Base-by-base conservation (phyloP, 2,888 invertebrate species). In the Magallana nippona region DNA sequence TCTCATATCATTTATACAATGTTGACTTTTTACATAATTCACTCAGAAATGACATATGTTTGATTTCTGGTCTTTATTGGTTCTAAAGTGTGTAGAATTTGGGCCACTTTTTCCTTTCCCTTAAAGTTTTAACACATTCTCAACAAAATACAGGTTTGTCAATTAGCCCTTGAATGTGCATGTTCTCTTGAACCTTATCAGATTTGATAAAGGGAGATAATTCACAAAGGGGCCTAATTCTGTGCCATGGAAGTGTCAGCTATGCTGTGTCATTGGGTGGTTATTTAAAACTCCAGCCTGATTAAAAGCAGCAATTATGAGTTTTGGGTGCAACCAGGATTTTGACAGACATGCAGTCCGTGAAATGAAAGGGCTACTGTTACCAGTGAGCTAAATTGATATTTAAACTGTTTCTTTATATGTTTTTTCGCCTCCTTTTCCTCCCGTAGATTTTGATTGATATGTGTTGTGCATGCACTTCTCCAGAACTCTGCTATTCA, bases 281-380 rank as follows among this genome's bases (percentile, higher is more conserved):
- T 71, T 71, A 71, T 71, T 71, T 71, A 71, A 71, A 71, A 71
- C 71, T 71, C 71, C 13, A 27, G 32, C 32, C 71, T 71, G 71
- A 71, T 71, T 71, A 22, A 32, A 27, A 17, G 32, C 15, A 27
- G 71, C 71, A 71, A 27, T 27, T 71, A 71, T 11, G 19, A 15
- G 71, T 32, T 27, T 71, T 22, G 27, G 71, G 8, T 44, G 44
- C 44, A 44, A 44, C 8, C 44, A 44, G 8, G 44, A 44, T 71
- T 71, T 71, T 71, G 71, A 71, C 71, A 71, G 71, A 71, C 71
- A 71, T 71, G 71, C 71, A 71, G 71, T 60, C 32, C 15, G 15
- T 71, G 71, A 71, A 71, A 71, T 71, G 71, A 71, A 71, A 71
- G 71, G 71, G 71, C 71, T 71, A 71, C 71, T 71, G 71, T 71